phyloP scores from a whole-genome alignment of 2,797 vertebrate species.

The Cyclura pinguis region DNA sequence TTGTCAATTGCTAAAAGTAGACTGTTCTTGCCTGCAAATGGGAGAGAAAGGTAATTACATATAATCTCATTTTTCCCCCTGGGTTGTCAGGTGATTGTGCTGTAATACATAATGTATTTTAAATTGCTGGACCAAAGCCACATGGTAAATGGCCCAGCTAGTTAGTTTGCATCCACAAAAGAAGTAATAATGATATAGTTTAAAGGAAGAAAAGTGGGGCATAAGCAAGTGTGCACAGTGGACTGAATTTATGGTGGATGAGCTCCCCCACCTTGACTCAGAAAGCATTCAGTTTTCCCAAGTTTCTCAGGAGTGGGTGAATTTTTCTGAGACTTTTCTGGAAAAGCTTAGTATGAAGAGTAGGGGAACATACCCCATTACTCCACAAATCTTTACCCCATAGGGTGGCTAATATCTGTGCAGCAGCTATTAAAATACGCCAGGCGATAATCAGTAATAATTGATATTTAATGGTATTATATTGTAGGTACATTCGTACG shows the following conservation, averaged over 20 bases:
- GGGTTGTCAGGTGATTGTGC: slow-evolving; percentile 28
- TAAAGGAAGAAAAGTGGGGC: neutral
- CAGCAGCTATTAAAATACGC: too few species aligned
- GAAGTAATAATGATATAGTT: neutral
- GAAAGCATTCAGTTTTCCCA: neutral
- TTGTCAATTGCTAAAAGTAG: neutral
- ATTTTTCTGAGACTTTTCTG: neutral
- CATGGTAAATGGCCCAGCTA: accelerated
- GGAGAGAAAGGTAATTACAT: neutral
- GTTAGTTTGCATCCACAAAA: neutral
- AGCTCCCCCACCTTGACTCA: neutral
- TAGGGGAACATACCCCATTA: neutral
- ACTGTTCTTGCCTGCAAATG: neutral
- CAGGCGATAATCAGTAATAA: too few species aligned
- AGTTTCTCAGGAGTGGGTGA: neutral
- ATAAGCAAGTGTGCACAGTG: neutral
- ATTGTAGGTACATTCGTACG: too few species aligned
- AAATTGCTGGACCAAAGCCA: slow-evolving; percentile 20
- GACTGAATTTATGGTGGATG: neutral
- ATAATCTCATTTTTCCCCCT: neutral
- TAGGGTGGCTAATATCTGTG: too few species aligned
- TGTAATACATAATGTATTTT: neutral
- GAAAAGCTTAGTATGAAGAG: neutral
- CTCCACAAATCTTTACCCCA: neutral
- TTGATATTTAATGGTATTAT: too few species aligned